These are phyloP conservation scores for Chiroxiphia lanceolata DNA, from an alignment of 2,797 vertebrate species.

Conservation along the genomic window DNA sequence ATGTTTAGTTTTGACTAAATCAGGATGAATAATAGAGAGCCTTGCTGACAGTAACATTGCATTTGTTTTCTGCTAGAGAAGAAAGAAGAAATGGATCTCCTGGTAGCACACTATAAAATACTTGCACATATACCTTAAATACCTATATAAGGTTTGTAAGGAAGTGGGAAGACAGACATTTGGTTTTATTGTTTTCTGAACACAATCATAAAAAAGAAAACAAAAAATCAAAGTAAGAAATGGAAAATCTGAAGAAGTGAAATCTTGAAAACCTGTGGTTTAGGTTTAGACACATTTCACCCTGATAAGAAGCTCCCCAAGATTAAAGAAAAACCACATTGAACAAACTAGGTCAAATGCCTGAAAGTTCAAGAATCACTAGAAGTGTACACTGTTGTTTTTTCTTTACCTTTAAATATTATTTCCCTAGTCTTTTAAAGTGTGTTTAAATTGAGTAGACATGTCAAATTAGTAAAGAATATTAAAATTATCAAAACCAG, in stretches of 20 bases:
- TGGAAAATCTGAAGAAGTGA: neutral
- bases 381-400: neutral
- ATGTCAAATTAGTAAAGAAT: neutral
- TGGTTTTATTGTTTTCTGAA: neutral
- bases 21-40: neutral
- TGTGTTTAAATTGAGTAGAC: neutral
- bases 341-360: neutral
- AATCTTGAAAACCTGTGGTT: neutral
- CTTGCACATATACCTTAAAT: neutral
- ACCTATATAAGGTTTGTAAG: neutral
- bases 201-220: neutral
- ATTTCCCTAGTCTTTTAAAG: neutral
- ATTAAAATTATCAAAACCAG: neutral
- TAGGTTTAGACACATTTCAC: neutral
- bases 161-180: neutral
- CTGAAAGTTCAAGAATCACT: neutral
- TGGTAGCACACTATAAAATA: neutral
- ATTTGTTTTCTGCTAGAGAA: neutral
- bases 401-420: neutral
- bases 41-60: neutral
- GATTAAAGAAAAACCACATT: neutral
- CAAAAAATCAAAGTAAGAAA: neutral
- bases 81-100: neutral
- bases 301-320: neutral
- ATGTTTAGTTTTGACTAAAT: neutral